Base-by-base conservation (phyloP, 2,797 vertebrate species). In the Zonotrichia albicollis region DNA sequence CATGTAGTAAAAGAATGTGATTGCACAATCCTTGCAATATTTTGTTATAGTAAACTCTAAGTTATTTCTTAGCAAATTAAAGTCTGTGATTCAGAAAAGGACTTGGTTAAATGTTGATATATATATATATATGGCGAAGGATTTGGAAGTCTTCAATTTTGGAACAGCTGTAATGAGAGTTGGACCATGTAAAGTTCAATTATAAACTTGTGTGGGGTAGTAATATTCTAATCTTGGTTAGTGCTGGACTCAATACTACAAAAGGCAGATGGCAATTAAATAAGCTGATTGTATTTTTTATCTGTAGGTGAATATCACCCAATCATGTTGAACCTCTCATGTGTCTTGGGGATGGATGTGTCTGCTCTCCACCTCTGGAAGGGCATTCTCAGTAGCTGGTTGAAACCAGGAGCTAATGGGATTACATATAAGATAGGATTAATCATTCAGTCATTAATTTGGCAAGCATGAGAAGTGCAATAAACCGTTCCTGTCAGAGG, bases 361-460 rank as follows among this genome's bases (percentile, higher is more conserved):
- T 58, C 62, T 87, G 48, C 48, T 72, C 60, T 55, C 80, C 43
- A 38, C 21, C 46, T 89, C 42, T 85, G 58, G 15, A 84, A 58
- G 17, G 93, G 46, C 43, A 42, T 89, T 93, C 67, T 79, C 45
- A 72, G 30, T 64, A 89, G 70, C 16, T 68, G 34, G 2, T 53
- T 94, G 67, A 46, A 72, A 74, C 66, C 75, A 67, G 29, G n/a
- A 84, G 51, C 62, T 87, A 45, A 89, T 93, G 51, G n/a, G 48
- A 89, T 95, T 73, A 62, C 64, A 53, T 73, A 68, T 25, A 53
- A 95, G 60, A 87, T 58, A 45, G n/a, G 66, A 93, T 85, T 89
- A 80, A 85, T 93, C 82, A 72, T 72, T 94, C 72, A 70, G 68
- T 92, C 66, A 81, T 87, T 84, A 61, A 76, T 67, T 91, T 93